Conservation (phyloP, 2,113 vertebrate genomes). For the human region DNA sequence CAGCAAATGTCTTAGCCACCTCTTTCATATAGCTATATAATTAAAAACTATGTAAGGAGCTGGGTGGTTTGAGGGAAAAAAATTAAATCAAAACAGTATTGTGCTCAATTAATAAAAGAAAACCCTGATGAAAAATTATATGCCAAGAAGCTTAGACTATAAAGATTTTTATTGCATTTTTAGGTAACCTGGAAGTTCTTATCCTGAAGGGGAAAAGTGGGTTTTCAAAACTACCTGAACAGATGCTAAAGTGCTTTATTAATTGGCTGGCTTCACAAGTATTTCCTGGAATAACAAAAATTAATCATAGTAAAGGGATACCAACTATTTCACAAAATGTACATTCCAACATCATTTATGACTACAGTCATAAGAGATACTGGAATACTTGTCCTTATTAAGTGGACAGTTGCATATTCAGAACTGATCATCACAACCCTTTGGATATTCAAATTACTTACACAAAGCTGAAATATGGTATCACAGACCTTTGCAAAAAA, state of each 20-base stretch:
- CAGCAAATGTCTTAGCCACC: conserved; percentile 62
- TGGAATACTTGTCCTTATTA: conserved; percentile 71
- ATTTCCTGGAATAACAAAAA: conserved; percentile 77
- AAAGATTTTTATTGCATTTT: conserved; percentile 81
- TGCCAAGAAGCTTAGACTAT: conserved; percentile 76
- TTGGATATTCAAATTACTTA: conserved; percentile 64
- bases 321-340: conserved; percentile 70
- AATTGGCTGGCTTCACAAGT: conserved; percentile 73
- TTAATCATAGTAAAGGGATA: conserved; percentile 70
- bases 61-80: neutral
- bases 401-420: conserved; percentile 73
- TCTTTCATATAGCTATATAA: conserved; percentile 60
- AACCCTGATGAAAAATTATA: conserved; percentile 76
- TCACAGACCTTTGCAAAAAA: conserved; percentile 71
- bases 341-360: conserved; percentile 63
- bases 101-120: conserved; percentile 76
- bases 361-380: conserved; percentile 55
- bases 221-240: conserved; percentile 80
- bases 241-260: conserved; percentile 80
- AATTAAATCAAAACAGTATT: conserved; percentile 65
- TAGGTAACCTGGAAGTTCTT: conserved; percentile 78
- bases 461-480: conserved; percentile 65
- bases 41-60: conserved; percentile 64
- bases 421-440: conserved; percentile 70
- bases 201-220: conserved; percentile 73